Conservation (phyloP, 2,888 invertebrate genomes). For the Stenichneumon culpator region DNA sequence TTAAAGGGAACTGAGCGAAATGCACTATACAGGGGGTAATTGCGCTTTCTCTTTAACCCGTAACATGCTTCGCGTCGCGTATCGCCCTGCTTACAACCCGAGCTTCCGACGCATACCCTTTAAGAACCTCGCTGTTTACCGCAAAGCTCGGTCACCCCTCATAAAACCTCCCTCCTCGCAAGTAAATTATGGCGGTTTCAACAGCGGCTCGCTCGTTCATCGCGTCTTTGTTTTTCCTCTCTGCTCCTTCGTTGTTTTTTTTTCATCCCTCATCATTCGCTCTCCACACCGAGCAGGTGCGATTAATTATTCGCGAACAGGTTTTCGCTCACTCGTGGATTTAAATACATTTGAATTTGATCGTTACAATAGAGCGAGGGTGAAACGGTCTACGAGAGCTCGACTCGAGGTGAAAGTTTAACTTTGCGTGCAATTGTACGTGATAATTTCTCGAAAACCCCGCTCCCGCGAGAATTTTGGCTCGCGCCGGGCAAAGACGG, state of each 20-base stretch:
- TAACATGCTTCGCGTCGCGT: background rate
- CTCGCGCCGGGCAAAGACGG: too few species aligned
- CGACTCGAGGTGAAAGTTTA: background rate
- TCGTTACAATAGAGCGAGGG: background rate
- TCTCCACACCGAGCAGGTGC: background rate
- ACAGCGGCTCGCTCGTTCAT: constrained; percentile 16
- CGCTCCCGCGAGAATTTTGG: too few species aligned
- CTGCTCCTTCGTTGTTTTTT: background rate
- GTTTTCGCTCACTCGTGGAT: background rate
- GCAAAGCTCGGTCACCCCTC: constrained; percentile 19
- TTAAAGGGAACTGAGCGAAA: too few species aligned
- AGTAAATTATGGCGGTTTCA: constrained; percentile 3
- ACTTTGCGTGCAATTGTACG: background rate
- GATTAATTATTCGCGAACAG: constrained; percentile 2
- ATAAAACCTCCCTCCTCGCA: background rate
- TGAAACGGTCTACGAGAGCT: background rate
- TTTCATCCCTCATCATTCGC: background rate
- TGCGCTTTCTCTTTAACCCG: background rate
- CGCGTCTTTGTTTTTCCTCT: background rate
- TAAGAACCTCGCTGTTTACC: background rate
- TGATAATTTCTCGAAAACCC: background rate
- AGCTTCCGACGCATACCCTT: constrained; percentile 8
- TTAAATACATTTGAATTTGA: background rate
- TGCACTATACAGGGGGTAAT: background rate
- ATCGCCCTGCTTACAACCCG: background rate